Conservation (phyloP, 2,888 invertebrate species). For the Oscheius myriophilus region DNA sequence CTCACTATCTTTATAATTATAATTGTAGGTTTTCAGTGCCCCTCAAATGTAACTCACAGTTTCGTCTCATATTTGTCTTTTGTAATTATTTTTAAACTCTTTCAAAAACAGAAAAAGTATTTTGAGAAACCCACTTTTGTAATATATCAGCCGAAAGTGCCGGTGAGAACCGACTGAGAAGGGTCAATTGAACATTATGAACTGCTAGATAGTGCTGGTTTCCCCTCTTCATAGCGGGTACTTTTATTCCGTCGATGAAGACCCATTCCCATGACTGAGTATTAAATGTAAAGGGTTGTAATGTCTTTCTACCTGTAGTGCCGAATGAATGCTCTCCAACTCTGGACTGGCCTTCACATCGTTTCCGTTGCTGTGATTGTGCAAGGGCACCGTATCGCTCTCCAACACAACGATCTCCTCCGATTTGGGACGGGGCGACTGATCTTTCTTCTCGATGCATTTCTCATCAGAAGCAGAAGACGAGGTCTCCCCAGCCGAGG, state of each 20-base stretch:
- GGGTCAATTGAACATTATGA: slow-evolving; percentile 62
- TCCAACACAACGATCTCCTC: slow-evolving; percentile 13
- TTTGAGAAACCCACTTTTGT: slow-evolving; percentile 7
- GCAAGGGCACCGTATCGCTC: slow-evolving; percentile 1
- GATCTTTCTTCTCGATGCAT: slow-evolving; percentile 7
- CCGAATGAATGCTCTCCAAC: neutral
- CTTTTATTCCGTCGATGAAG: slow-evolving; percentile 42
- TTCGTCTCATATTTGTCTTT: too few species aligned
- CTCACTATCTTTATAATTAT: too few species aligned
- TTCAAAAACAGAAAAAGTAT: too few species aligned
- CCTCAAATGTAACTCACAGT: too few species aligned
- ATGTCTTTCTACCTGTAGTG: slow-evolving; percentile 22
- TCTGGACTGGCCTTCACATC: slow-evolving; percentile 10
- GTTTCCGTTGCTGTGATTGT: neutral
- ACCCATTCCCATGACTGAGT: slow-evolving; percentile 49
- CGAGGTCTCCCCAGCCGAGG: neutral
- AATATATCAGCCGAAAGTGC: slow-evolving; percentile 28
- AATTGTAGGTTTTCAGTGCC: too few species aligned
- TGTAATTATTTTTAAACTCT: too few species aligned
- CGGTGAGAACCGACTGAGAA: slow-evolving; percentile 62
- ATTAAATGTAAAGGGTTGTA: slow-evolving; percentile 17
- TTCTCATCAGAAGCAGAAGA: neutral
- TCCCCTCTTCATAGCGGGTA: slow-evolving; percentile 47
- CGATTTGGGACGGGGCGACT: neutral
- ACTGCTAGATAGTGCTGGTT: slow-evolving; percentile 51